Conservation (phyloP, 2,113 vertebrate genomes). For the Talpa occidentalis region DNA sequence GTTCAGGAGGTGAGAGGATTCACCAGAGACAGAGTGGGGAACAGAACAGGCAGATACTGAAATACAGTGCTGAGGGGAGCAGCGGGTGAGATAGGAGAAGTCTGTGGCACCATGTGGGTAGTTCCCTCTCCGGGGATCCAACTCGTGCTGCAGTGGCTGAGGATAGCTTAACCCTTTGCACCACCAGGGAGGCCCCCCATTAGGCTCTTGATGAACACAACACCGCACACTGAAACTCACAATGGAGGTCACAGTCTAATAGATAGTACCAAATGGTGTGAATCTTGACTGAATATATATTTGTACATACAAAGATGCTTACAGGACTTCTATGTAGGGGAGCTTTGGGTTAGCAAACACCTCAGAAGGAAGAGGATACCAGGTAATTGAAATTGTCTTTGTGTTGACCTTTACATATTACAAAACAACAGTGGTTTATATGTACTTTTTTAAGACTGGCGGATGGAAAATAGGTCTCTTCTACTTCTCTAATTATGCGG, state of each 20-base stretch:
- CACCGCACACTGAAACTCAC: background rate
- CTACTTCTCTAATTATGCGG: background rate
- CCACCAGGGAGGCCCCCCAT: too few species aligned
- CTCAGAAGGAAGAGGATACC: background rate
- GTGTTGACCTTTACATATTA: background rate
- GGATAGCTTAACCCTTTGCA: too few species aligned
- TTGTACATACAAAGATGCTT: background rate
- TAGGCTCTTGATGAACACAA: background rate
- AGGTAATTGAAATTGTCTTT: background rate
- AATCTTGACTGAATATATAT: background rate
- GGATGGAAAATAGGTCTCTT: background rate
- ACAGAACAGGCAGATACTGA: too few species aligned
- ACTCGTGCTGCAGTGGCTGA: too few species aligned
- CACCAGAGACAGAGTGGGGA: too few species aligned
- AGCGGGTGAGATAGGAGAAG: too few species aligned
- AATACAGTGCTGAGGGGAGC: too few species aligned
- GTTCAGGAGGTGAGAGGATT: too few species aligned
- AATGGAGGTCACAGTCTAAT: background rate
- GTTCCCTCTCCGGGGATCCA: too few species aligned
- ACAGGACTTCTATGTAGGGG: background rate
- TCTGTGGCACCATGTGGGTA: too few species aligned
- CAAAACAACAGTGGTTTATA: background rate
- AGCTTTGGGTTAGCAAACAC: background rate
- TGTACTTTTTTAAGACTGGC: background rate
- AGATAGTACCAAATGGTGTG: background rate